Percentiles rank a stretch among this genome's conserved stretches.
phyloP scores from a whole-genome alignment of 2,888 invertebrate species.

The Dione juno region DNA sequence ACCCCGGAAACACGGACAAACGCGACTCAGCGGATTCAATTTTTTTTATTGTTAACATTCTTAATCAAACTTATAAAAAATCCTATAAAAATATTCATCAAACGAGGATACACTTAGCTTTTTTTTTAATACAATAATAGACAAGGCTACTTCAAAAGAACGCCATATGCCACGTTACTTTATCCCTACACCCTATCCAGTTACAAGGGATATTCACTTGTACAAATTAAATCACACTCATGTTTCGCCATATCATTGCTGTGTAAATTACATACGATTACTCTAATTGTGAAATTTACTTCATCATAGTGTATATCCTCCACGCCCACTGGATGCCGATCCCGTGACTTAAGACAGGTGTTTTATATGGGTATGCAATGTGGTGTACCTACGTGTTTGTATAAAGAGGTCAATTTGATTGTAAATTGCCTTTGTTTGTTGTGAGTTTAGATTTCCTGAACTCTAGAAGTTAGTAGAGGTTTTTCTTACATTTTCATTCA shows the following conservation, averaged over 20 bases:
- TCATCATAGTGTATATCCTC: constrained; percentile 73
- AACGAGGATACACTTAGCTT: too few species aligned
- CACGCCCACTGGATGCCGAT: constrained; percentile 57
- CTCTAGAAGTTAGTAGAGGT: not conserved
- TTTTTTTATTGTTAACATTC: too few species aligned
- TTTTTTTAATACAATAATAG: too few species aligned
- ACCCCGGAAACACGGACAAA: too few species aligned
- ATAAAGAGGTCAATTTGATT: constrained; percentile 11
- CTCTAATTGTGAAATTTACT: constrained; percentile 64
- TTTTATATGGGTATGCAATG: not conserved
- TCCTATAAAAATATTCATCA: too few species aligned
- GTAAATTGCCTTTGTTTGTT: not conserved
- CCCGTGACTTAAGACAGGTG: constrained; percentile 30
- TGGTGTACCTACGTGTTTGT: not conserved
- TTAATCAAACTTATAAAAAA: too few species aligned
- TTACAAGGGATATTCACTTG: not conserved
- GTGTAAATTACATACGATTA: constrained; percentile 21
- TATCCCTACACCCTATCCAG: not conserved
- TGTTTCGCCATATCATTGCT: constrained; percentile 28
- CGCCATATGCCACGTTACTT: not conserved
- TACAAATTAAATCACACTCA: not conserved
- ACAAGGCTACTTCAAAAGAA: too few species aligned
- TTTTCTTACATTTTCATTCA: too few species aligned
- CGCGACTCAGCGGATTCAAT: too few species aligned
- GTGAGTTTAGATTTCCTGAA: not conserved